phyloP scores from a whole-genome alignment of 2,888 invertebrate species.

The Empis stercorea region DNA sequence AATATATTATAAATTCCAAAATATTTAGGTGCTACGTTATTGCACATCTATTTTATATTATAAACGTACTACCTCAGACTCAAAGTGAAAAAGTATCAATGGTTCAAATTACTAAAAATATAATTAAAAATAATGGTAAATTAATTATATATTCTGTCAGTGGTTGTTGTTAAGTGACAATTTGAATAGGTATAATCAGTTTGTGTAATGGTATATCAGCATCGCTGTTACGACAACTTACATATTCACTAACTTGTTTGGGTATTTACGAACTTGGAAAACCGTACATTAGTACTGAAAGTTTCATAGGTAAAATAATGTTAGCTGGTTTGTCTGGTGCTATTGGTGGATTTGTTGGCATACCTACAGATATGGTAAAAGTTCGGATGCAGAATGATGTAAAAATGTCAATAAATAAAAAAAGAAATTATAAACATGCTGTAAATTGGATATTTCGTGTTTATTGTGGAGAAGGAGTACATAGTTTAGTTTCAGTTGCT shows the following conservation, averaged over 20 bases:
- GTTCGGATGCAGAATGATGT: slow-evolving; percentile 99
- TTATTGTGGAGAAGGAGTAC: slow-evolving; percentile 64
- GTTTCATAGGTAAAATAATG: slow-evolving; percentile 34
- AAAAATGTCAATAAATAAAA: slow-evolving; percentile 68
- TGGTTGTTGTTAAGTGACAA: too few relatives aligned
- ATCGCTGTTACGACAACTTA: slow-evolving; percentile 79
- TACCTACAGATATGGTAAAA: slow-evolving; percentile 95
- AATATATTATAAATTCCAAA: neutral
- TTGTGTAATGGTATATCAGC: slow-evolving; percentile 94
- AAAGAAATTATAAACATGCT: slow-evolving; percentile 94
- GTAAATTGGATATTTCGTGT: slow-evolving; percentile 81
- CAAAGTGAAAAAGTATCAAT: slow-evolving; percentile 77
- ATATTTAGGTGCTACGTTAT: slow-evolving; percentile 65
- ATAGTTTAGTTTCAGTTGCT: slow-evolving; percentile 76
- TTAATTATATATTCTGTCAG: too few relatives aligned
- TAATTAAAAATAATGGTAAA: slow-evolving; percentile 68
- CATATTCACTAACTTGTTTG: slow-evolving; percentile 86
- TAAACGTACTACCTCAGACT: slow-evolving; percentile 89
- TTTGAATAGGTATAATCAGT: slow-evolving; percentile 60
- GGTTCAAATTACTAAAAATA: slow-evolving; percentile 54
- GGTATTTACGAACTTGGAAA: slow-evolving; percentile 65
- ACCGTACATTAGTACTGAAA: slow-evolving; percentile 47
- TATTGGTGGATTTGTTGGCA: slow-evolving; percentile 84
- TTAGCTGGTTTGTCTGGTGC: slow-evolving; percentile 62
- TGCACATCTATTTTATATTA: slow-evolving; percentile 92